Conservation (phyloP, 2,113 vertebrate species). For the Bothrops jararaca region DNA sequence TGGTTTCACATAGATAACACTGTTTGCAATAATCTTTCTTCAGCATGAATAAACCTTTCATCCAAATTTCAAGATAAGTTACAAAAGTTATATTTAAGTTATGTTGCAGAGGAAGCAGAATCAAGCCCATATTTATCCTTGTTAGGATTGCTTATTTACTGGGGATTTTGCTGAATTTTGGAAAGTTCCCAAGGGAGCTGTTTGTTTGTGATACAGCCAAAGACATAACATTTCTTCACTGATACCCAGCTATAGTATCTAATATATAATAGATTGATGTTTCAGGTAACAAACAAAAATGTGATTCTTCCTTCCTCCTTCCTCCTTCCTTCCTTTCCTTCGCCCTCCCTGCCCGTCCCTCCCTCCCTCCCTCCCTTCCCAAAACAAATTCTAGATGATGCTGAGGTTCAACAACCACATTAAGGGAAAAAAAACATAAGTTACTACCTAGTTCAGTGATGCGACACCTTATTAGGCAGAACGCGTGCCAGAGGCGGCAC, state of each 20-base stretch:
- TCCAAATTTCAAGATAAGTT: slow-evolving; percentile 16
- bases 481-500: too few relatives aligned
- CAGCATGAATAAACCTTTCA: slow-evolving; percentile 21
- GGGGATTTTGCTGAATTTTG: slow-evolving; percentile 1
- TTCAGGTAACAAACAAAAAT: neutral
- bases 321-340: neutral
- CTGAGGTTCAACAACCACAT: neutral
- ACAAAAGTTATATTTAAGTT: slow-evolving; percentile 35
- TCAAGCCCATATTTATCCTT: slow-evolving; percentile 20
- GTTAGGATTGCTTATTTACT: neutral
- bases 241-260: neutral
- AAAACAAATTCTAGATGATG: neutral
- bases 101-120: neutral
- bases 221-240: slow-evolving; percentile 2
- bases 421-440: neutral
- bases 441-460: neutral
- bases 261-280: neutral
- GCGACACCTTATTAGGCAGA: too few relatives aligned
- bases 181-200: neutral
- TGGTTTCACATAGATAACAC: neutral
- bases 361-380: neutral
- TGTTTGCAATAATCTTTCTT: slow-evolving; percentile 20
- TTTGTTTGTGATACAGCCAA: slow-evolving; percentile 5
- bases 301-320: neutral
- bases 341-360: rapidly evolving